Base-by-base conservation (phyloP, 2,888 invertebrate species). In the Globia sparganii region DNA sequence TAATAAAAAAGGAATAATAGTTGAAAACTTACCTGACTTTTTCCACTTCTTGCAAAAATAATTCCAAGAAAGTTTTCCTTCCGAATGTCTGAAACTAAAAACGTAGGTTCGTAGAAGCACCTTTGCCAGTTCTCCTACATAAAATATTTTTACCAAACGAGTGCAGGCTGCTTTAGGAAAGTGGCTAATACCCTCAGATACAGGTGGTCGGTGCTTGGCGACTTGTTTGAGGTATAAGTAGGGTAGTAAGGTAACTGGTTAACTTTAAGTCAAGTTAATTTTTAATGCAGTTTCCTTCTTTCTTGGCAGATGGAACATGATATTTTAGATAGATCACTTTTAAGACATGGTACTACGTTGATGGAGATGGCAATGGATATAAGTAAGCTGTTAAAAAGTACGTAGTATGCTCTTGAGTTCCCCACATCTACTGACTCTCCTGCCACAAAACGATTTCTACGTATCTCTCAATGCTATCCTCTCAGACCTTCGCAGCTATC, bases 111-210 rank as follows among this genome's bases (percentile, higher is more conserved):
- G 2, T 21, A 43, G 53, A 43, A 25, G 31, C 28, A 66, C 31
- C 46, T 64, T 34, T 11, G 28, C 28, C 76, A 64, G 40, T 49
- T n/a, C 66, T 67, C 37, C 11, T 70, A 70, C 49, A 71, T 83
- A 64, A 68, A 83, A 71, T 80, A 80, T 80, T 58, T 80, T 43
- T 68, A 43, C 53, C 34, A 28, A 43, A 72, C 58, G 49, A 68
- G 67, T 68, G 53, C 34, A 68, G 25, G 62, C 34, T 83, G 72
- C 72, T 83, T 83, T 68, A n/a, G 8, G 1, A 64, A 83, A 78
- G 71, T 80, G 71, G 83, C 71, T 68, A 66, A 67, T 64, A 83
- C 28, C 62, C 18, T 34, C 34, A 11, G 67, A 59, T 70, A 34
- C 62, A 71, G 71, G 62, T 80, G 64, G 68, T 31, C 25, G 62